Percentiles rank a stretch among this genome's conserved stretches.
These are phyloP conservation scores for Diogma glabrata DNA, from an alignment of 2,888 invertebrate genomes.

Conservation along the genomic window DNA sequence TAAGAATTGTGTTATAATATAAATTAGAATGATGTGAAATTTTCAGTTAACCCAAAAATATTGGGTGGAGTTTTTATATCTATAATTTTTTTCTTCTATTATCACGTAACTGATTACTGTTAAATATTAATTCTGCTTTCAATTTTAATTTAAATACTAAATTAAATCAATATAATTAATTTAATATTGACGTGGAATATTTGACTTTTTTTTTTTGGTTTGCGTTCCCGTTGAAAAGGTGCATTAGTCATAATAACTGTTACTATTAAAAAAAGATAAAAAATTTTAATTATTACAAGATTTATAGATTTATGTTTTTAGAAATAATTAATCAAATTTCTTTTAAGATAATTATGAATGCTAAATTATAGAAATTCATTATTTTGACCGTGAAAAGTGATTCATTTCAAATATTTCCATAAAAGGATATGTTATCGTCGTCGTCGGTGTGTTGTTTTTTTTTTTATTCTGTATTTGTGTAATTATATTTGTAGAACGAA, in stretches of 20 bases:
- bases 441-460: not conserved
- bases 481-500: not conserved
- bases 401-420: slow-evolving; percentile 10
- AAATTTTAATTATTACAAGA: not conserved
- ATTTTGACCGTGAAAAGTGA: slow-evolving; percentile 1
- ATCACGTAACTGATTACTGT: not conserved
- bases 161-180: no score
- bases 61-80: slow-evolving; percentile 8
- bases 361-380: not conserved
- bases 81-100: no score
- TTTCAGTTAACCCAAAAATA: no score
- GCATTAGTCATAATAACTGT: slow-evolving; percentile 10
- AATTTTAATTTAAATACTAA: not conserved
- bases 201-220: not conserved
- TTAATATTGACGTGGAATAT: slow-evolving; percentile 8
- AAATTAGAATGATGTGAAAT: no score
- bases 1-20: no score
- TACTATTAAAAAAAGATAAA: not conserved
- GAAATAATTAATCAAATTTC: not conserved
- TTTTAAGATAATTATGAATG: not conserved
- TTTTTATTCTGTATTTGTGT: not conserved
- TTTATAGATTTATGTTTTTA: not conserved
- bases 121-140: not conserved
- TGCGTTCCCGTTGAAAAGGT: not conserved
- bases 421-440: slow-evolving; percentile 10